phyloP scores from a whole-genome alignment of 1,140 invertebrate species.

The Drosophila paulistorum region DNA sequence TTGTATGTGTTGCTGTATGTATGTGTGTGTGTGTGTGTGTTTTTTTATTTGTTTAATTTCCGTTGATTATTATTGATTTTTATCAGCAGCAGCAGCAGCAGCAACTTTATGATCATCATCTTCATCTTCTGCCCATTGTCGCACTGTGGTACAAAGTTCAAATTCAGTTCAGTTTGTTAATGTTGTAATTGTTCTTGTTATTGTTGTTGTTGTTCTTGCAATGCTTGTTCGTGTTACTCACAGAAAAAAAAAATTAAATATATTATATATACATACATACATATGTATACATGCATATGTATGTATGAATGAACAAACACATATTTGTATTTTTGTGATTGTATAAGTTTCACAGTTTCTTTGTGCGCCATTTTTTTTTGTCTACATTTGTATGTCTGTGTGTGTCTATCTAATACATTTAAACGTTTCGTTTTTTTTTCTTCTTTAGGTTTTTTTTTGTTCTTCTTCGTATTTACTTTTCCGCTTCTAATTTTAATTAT shows the following conservation, averaged over 20 bases:
- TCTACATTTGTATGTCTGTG: constrained; percentile 24
- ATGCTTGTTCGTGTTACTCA: constrained; percentile 18
- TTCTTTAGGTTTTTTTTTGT: constrained; percentile 40
- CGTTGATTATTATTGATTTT: constrained; percentile 22
- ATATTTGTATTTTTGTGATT: constrained; percentile 54
- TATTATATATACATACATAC: constrained; percentile 38
- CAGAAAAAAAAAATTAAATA: constrained; percentile 6
- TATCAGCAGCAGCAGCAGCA: constrained; percentile 37
- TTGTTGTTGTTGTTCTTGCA: constrained; percentile 9
- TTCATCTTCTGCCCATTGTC: constrained; percentile 48
- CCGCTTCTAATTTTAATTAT: constrained; percentile 81
- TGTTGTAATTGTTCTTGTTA: constrained; percentile 25
- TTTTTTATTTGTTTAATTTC: constrained; percentile 16
- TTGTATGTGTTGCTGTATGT: neutral
- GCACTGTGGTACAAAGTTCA: constrained; percentile 69
- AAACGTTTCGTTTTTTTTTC: constrained; percentile 52
- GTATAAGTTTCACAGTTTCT: constrained; percentile 77
- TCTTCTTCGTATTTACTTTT: constrained; percentile 71
- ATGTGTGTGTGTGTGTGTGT: constrained; percentile 19
- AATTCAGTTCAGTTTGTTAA: constrained; percentile 58
- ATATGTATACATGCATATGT: constrained; percentile 33
- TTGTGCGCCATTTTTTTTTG: constrained; percentile 73
- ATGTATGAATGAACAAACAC: constrained; percentile 26
- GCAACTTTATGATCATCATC: constrained; percentile 39
- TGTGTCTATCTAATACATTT: constrained; percentile 36